Conservation (phyloP, 2,888 invertebrate species). For the Galeopsomyia nigrocyanea region DNA sequence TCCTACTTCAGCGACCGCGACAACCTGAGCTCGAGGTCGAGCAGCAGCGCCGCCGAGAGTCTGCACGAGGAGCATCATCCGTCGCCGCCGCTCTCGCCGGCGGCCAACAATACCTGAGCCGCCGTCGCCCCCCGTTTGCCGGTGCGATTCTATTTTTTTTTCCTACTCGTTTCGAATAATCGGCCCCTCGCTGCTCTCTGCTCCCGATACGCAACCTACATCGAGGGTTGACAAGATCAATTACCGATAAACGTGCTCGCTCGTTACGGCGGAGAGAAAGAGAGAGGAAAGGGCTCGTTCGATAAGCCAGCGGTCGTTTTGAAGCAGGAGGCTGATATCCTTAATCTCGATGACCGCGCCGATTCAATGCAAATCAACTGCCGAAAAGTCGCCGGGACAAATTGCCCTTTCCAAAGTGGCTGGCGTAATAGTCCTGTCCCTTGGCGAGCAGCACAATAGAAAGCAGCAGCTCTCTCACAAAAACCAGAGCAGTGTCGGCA, state of each 20-base stretch:
- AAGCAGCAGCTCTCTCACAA: constrained; percentile 19
- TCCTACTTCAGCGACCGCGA: constrained; percentile 74
- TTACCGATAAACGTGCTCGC: too few relatives aligned
- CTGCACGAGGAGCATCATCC: constrained; percentile 63
- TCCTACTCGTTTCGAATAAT: too few relatives aligned
- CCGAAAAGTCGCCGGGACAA: constrained; percentile 10
- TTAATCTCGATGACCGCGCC: constrained; percentile 19
- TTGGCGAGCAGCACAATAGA: neutral
- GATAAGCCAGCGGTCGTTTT: constrained; percentile 9
- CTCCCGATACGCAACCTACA: too few relatives aligned
- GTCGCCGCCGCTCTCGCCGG: constrained; percentile 64
- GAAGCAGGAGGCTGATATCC: constrained; percentile 8
- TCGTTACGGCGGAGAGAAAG: too few relatives aligned
- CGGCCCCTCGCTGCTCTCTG: too few relatives aligned
- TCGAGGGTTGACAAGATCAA: too few relatives aligned
- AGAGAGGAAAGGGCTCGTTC: neutral
- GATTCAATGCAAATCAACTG: constrained; percentile 35
- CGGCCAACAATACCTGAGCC: constrained; percentile 65
- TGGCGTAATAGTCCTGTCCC: constrained; percentile 42
- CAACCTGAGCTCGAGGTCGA: constrained; percentile 73
- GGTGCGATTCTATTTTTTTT: neutral
- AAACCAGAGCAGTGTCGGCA: constrained; percentile 41
- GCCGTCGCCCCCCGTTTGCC: neutral
- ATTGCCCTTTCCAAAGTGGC: constrained; percentile 15
- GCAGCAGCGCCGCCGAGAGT: constrained; percentile 63